A percentile compares a stretch with the other conserved stretches of the same genome.
phyloP scores from a whole-genome alignment of 2,797 vertebrate species.

The Dipus sagitta region DNA sequence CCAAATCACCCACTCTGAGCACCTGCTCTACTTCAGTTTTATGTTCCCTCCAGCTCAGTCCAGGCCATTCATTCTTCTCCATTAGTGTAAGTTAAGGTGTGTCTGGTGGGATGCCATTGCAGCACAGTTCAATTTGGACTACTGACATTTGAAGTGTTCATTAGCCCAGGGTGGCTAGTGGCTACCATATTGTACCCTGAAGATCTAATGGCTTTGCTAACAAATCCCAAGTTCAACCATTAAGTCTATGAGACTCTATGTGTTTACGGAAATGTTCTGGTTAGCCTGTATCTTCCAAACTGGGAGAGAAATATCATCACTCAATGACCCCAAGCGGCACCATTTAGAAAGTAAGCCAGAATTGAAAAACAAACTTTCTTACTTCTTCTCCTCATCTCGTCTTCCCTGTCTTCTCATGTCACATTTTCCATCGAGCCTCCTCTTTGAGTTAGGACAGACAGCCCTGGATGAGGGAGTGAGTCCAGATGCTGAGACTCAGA shows the following conservation, averaged over 20 bases:
- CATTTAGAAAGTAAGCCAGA: neutral
- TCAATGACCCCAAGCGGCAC: neutral
- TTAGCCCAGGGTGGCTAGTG: neutral
- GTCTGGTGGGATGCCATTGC: neutral
- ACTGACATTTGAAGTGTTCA: neutral
- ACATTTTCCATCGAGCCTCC: neutral
- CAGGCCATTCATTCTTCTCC: too few species aligned
- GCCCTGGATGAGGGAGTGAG: neutral
- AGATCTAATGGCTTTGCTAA: neutral
- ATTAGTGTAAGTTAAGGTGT: too few species aligned
- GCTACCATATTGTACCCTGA: neutral
- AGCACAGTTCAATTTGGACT: neutral
- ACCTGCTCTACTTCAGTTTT: too few species aligned
- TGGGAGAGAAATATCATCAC: neutral
- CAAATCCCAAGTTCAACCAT: neutral
- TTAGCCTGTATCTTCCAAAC: neutral
- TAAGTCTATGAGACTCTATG: neutral
- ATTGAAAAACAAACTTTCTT: neutral
- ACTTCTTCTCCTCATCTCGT: too few species aligned
- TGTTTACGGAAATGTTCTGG: neutral
- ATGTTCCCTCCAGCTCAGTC: neutral
- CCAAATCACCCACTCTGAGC: fast-evolving
- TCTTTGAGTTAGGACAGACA: neutral
- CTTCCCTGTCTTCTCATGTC: neutral
- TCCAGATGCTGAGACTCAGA: neutral